These are phyloP conservation scores for Zygaena filipendulae DNA, from an alignment of 2,888 invertebrate genomes.

Conservation along the genomic window DNA sequence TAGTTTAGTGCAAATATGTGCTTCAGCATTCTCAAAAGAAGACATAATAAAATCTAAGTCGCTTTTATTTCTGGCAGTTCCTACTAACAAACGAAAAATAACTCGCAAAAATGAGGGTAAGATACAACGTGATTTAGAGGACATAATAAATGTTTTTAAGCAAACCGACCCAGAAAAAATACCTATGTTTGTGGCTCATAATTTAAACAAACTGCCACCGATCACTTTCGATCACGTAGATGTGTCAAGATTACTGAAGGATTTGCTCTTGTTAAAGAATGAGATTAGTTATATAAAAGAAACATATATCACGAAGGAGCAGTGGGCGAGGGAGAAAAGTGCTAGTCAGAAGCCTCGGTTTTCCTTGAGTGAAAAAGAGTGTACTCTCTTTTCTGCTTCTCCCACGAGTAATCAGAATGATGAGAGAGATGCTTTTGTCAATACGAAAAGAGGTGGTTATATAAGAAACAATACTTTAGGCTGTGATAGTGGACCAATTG, in stretches of 20 bases:
- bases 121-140: constrained; percentile 7
- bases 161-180: background rate
- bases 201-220: constrained; percentile 4
- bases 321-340: no score
- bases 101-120: constrained; percentile 9
- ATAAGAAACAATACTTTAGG: background rate
- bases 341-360: no score
- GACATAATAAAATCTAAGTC: constrained; percentile 11
- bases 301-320: background rate
- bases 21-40: constrained; percentile 9
- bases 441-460: no score
- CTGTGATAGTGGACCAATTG: constrained; percentile 3
- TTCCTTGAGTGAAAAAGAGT: no score
- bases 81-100: constrained; percentile 3
- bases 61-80: constrained; percentile 10
- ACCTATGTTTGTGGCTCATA: constrained; percentile 1
- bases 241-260: constrained; percentile 1
- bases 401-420: no score
- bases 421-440: no score
- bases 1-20: constrained; percentile 12
- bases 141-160: constrained; percentile 11
- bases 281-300: background rate
- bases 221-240: constrained; percentile 2
- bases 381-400: no score
- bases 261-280: background rate